phyloP scores from a whole-genome alignment of 2,797 vertebrate genomes.

The Clarias fuscus region DNA sequence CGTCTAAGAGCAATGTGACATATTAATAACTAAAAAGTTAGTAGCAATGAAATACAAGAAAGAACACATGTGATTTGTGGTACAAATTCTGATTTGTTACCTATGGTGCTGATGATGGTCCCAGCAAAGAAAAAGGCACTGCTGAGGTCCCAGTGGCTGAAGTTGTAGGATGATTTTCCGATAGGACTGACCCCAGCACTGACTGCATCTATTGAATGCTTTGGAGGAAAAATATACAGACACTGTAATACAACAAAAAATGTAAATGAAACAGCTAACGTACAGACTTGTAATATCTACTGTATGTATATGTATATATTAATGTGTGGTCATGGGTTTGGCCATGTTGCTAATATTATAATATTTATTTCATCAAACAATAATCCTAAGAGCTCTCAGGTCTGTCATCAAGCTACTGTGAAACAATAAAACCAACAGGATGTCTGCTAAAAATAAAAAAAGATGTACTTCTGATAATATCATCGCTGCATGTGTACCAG shows the following conservation, averaged over 20 bases:
- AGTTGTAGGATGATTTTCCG: slow-evolving; percentile 85
- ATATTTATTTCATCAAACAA: not conserved
- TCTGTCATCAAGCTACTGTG: not conserved
- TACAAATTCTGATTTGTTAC: slow-evolving; percentile 68
- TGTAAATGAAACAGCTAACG: not conserved
- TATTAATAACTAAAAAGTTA: not conserved
- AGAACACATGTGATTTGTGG: not conserved
- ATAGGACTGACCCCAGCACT: slow-evolving; percentile 92
- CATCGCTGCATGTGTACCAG: slow-evolving; percentile 7
- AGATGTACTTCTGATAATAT: not conserved
- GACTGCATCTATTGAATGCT: slow-evolving; percentile 92
- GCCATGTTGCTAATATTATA: no score
- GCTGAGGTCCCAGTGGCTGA: slow-evolving; percentile 95
- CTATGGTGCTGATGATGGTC: slow-evolving; percentile 98
- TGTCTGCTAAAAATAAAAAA: slow-evolving; percentile 8
- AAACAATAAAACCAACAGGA: slow-evolving; percentile 20
- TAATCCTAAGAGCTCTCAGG: not conserved
- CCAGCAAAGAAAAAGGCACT: slow-evolving; percentile 99
- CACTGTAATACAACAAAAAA: not conserved
- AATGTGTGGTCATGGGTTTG: not conserved
- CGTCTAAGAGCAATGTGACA: not conserved
- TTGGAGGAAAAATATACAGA: slow-evolving; percentile 41
- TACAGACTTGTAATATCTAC: not conserved
- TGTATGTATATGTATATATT: no score
- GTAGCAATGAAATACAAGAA: not conserved